phyloP scores from a whole-genome alignment of 2,888 invertebrate species.

The Aspidiotus rigidus region DNA sequence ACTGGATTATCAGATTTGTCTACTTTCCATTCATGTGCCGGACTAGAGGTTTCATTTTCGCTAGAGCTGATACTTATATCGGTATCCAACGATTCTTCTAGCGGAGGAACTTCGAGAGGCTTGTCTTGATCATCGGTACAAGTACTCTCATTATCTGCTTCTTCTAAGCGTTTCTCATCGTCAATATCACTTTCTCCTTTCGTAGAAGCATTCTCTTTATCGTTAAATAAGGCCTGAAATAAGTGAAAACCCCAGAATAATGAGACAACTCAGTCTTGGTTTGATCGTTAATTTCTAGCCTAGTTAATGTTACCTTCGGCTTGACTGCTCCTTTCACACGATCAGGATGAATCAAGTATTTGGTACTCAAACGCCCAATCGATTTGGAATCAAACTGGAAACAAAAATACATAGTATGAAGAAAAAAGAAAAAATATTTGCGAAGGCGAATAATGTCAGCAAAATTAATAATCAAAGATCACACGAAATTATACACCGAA shows the following conservation, averaged over 20 bases:
- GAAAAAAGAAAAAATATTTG: neutral
- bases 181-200: neutral
- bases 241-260: too few relatives aligned
- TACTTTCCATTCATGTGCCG: neutral
- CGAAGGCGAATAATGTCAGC: too few relatives aligned
- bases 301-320: neutral
- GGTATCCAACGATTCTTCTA: neutral
- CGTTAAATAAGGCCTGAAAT: neutral
- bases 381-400: constrained; percentile 7
- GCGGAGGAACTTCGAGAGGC: neutral
- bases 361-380: neutral
- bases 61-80: neutral
- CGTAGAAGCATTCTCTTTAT: neutral
- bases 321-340: neutral
- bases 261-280: too few relatives aligned
- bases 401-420: neutral
- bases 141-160: neutral
- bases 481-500: too few relatives aligned
- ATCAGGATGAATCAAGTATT: constrained; percentile 10
- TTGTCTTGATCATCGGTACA: constrained; percentile 4
- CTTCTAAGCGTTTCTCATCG: neutral
- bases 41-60: neutral
- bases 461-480: too few relatives aligned
- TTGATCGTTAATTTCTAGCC: too few relatives aligned
- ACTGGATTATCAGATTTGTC: neutral